Conservation (phyloP, 53 echinoderm and acorn worm species). For the Zoroaster sp. region DNA sequence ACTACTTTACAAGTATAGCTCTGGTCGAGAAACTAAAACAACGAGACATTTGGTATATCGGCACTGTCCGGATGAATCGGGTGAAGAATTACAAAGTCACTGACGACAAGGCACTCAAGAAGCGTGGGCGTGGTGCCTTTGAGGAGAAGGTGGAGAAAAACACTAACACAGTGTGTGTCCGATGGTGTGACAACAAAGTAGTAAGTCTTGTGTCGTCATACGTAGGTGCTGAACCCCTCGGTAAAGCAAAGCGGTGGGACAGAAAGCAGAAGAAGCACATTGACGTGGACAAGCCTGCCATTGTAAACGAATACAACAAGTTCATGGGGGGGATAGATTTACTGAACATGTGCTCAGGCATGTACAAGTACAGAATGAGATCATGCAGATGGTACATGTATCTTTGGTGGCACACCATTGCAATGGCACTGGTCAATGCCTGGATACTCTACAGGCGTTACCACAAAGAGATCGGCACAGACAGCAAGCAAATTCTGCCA, state of each 20-base stretch:
- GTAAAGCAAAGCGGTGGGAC: slow-evolving; percentile 23
- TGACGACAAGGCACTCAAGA: background rate
- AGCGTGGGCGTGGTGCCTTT: background rate
- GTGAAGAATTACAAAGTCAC: background rate
- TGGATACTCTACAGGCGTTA: slow-evolving; percentile 48
- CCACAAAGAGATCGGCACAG: background rate
- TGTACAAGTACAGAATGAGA: slow-evolving; percentile 16
- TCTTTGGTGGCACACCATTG: slow-evolving; percentile 37
- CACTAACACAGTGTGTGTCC: no score
- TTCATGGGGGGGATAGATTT: slow-evolving; percentile 54
- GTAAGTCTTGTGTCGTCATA: slow-evolving; percentile 48
- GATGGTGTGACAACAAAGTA: slow-evolving; percentile 48
- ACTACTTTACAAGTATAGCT: background rate
- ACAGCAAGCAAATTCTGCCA: background rate
- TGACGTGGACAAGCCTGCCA: background rate
- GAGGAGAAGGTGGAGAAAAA: background rate
- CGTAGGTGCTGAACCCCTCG: slow-evolving; percentile 35
- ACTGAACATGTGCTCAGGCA: background rate
- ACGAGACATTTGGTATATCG: background rate
- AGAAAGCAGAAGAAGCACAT: slow-evolving; percentile 29
- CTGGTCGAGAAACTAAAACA: slow-evolving; percentile 6
- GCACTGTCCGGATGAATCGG: background rate
- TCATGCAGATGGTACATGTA: slow-evolving; percentile 55
- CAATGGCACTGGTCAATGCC: slow-evolving; percentile 59
- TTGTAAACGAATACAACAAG: slow-evolving; percentile 18